Percentiles rank a stretch among this genome's conserved stretches.
Evolutionary conservation across 2,797 vertebrate species (phyloP).

Genomic region (Neosilurus mollespiculum): DNA sequence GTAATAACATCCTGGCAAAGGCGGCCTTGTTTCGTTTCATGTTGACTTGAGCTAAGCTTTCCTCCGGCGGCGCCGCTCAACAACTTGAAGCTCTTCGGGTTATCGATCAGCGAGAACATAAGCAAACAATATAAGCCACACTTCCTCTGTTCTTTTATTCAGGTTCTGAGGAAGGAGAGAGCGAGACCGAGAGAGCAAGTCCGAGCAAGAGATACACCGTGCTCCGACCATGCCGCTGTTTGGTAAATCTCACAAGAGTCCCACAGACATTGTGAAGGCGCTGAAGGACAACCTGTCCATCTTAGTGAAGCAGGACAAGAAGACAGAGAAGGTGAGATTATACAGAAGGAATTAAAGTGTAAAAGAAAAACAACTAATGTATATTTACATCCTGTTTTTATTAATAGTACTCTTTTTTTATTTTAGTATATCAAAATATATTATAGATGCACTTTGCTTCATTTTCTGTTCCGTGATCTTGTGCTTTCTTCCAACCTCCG

Average conservation of each 20-base stretch:
- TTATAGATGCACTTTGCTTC: background rate
- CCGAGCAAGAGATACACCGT: conserved; percentile 25
- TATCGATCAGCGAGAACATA: background rate
- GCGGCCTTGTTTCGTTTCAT: background rate
- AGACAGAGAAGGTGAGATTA: conserved; percentile 87
- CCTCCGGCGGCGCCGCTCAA: background rate
- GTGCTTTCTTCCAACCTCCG: background rate
- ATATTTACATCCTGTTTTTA: background rate
- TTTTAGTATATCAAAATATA: background rate
- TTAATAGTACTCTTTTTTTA: background rate
- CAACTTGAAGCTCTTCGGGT: background rate
- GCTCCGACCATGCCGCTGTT: conserved; percentile 89
- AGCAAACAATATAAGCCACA: conserved; percentile 5
- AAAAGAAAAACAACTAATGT: background rate
- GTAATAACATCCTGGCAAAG: background rate
- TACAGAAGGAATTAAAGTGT: background rate
- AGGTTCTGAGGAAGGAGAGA: conserved; percentile 39
- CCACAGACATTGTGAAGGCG: conserved; percentile 88
- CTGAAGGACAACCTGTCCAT: conserved; percentile 92
- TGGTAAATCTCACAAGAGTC: conserved; percentile 96
- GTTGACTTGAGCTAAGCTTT: background rate
- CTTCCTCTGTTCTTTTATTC: conserved; percentile 14
- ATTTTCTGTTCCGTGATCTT: background rate
- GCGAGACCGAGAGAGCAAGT: background rate
- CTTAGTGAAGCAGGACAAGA: conserved; percentile 95